Evolutionary conservation across 2,113 vertebrate species (phyloP).

Genomic region (Tyto alba): DNA sequence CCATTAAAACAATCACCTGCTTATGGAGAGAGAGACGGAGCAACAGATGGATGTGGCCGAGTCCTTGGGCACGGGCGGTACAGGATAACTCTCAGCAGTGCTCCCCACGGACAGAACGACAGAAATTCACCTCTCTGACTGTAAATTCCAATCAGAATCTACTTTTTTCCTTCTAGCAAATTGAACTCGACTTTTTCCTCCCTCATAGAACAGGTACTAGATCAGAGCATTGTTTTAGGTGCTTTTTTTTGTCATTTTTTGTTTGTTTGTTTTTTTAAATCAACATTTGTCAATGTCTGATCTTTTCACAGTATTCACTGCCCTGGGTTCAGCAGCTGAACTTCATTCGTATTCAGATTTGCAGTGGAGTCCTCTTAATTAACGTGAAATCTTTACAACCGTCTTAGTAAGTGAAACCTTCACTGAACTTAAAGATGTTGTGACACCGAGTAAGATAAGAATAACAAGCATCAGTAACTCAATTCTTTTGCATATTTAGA

Average conservation of each 20-base stretch:
- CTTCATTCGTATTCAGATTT: constrained; percentile 46
- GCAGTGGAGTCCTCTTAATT: constrained; percentile 47
- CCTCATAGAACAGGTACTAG: not conserved
- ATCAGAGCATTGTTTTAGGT: not conserved
- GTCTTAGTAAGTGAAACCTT: constrained; percentile 47
- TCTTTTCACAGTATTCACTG: not conserved
- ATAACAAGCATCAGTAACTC: constrained; percentile 56
- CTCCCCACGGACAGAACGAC: not conserved
- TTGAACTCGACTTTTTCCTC: not conserved
- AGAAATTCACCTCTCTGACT: not conserved
- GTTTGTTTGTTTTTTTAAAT: not conserved
- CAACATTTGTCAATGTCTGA: constrained; percentile 1
- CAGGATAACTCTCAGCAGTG: not conserved
- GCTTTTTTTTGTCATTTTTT: not conserved
- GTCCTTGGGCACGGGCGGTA: rapidly evolving
- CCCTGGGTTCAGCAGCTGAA: constrained; percentile 17
- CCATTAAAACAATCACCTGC: rapidly evolving
- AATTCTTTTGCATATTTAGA: constrained; percentile 43
- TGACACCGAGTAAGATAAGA: constrained; percentile 47
- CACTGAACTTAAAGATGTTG: constrained; percentile 53
- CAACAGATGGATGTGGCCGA: rapidly evolving
- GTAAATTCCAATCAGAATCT: not conserved
- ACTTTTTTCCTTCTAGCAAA: not conserved
- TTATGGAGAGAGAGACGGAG: rapidly evolving
- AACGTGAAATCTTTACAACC: constrained; percentile 50